Percentiles rank a stretch among this genome's conserved stretches.
These are phyloP conservation scores for Unio delphinus DNA, from an alignment of 2,888 invertebrate genomes.

Conservation along the genomic window DNA sequence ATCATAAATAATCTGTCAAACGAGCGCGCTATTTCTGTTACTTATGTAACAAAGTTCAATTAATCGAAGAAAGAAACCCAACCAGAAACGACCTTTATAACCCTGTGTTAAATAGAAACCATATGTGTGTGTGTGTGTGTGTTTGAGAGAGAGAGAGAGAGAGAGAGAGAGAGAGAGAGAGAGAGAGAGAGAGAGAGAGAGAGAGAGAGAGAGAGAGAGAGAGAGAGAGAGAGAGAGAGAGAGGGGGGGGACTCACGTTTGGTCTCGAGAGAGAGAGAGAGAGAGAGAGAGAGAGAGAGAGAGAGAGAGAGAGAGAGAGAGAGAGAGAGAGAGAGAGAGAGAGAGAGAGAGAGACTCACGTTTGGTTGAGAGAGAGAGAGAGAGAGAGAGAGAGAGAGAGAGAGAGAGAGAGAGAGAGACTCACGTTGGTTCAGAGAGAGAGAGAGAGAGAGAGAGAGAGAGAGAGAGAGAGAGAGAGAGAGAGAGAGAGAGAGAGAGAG, in stretches of 20 bases:
- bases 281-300: background rate
- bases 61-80: too few relatives aligned
- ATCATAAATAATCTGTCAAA: too few relatives aligned
- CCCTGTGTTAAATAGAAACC: too few relatives aligned
- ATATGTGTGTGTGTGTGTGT: too few relatives aligned
- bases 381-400: background rate
- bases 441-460: slow-evolving; percentile 13
- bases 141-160: slow-evolving; percentile 1
- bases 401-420: too few relatives aligned
- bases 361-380: background rate
- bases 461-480: slow-evolving; percentile 14
- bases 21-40: too few relatives aligned
- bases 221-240: slow-evolving; percentile 13
- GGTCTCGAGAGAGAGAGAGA: too few relatives aligned
- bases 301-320: slow-evolving; percentile 1
- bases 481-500: background rate
- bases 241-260: background rate
- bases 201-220: slow-evolving; percentile 10
- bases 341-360: too few relatives aligned
- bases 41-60: too few relatives aligned
- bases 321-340: background rate
- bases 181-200: slow-evolving; percentile 13
- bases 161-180: slow-evolving; percentile 10
- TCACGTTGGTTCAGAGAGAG: background rate
- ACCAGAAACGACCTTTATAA: too few relatives aligned